Conservation (phyloP, 2,888 invertebrate genomes). For the Cryptocheilus praepositus region DNA sequence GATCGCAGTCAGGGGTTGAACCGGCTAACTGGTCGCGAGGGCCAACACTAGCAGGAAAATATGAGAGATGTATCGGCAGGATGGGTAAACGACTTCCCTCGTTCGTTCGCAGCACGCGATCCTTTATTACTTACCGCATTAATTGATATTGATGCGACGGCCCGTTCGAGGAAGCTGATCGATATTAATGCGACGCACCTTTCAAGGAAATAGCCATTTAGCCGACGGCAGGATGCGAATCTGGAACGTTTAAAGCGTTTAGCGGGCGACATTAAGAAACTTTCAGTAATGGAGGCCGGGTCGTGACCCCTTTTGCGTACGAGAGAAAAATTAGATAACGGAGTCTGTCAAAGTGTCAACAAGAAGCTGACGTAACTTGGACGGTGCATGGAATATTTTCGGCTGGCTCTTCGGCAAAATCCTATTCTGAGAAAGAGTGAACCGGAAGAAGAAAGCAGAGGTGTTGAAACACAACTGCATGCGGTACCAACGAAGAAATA, state of each 20-base stretch:
- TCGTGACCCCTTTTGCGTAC: no score
- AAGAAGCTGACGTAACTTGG: background rate
- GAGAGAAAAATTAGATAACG: no score
- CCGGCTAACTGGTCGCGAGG: background rate
- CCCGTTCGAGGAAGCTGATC: constrained; percentile 55
- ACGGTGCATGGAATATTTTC: no score
- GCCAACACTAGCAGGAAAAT: constrained; percentile 28
- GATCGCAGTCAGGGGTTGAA: background rate
- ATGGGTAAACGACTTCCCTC: constrained; percentile 42
- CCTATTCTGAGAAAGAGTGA: no score
- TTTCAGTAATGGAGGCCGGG: no score
- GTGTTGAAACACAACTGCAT: no score
- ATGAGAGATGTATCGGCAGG: constrained; percentile 44
- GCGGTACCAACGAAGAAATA: no score
- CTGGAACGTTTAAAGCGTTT: no score
- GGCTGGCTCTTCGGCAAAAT: no score
- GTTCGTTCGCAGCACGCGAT: constrained; percentile 54
- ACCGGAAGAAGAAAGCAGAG: no score
- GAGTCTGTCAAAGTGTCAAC: background rate
- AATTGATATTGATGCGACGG: constrained; percentile 64
- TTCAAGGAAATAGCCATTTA: constrained; percentile 23
- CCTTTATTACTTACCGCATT: constrained; percentile 57
- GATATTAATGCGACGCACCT: constrained; percentile 56
- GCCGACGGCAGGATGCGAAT: background rate
- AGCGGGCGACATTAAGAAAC: no score